Conservation (phyloP, 2,888 invertebrate species). For the Acleris laterana region DNA sequence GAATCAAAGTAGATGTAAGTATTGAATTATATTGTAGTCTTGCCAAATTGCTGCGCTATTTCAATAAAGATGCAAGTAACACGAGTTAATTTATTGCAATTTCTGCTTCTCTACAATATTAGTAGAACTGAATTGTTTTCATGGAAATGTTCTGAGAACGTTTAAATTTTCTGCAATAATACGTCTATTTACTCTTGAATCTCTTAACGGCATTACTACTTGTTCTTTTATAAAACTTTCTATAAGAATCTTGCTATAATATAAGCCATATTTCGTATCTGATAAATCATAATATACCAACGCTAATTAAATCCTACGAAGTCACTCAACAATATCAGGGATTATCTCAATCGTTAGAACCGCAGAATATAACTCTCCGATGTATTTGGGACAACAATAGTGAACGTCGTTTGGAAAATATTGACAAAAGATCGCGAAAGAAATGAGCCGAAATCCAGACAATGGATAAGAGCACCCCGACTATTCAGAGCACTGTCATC, state of each 20-base stretch:
- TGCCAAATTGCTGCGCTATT: no score
- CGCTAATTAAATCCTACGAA: slow-evolving; percentile 11
- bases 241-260: no score
- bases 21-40: slow-evolving; percentile 18
- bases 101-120: no score
- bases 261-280: background rate
- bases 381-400: slow-evolving; percentile 55
- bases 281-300: background rate
- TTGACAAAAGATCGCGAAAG: slow-evolving; percentile 59
- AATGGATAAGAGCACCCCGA: slow-evolving; percentile 49
- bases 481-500: slow-evolving; percentile 46
- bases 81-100: no score
- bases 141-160: no score
- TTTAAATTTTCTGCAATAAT: no score
- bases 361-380: slow-evolving; percentile 15
- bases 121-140: no score
- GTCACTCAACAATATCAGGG: background rate
- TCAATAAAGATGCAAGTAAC: no score
- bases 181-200: no score
- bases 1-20: slow-evolving; percentile 89
- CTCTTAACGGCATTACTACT: no score
- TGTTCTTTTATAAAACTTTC: no score
- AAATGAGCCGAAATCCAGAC: slow-evolving; percentile 57
- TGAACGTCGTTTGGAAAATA: slow-evolving; percentile 50
- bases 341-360: slow-evolving; percentile 7